phyloP scores from a whole-genome alignment of 2,113 vertebrate species.

The Anseranas semipalmata region DNA sequence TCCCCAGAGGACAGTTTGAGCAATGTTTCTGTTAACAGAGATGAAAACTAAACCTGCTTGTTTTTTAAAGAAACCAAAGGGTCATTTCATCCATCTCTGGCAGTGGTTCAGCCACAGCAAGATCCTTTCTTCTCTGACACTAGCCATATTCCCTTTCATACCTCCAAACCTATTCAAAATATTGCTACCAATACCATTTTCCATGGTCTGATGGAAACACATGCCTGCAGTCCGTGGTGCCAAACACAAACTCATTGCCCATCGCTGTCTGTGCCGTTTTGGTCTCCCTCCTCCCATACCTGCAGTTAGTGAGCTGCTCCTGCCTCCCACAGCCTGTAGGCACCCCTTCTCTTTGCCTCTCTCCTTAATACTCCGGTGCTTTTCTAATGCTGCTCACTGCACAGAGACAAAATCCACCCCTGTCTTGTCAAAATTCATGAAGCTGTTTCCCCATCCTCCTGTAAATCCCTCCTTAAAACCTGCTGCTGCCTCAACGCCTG shows the following conservation, averaged over 20 bases:
- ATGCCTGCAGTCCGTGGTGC: rapidly evolving
- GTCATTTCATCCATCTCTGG: rapidly evolving
- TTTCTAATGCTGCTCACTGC: not conserved
- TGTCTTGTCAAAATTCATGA: constrained; percentile 33
- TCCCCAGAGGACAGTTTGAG: not conserved
- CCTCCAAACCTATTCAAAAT: not conserved
- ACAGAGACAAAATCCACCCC: not conserved
- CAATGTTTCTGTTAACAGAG: not conserved
- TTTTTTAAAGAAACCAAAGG: not conserved
- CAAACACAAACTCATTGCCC: not conserved
- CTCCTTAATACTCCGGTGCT: not conserved
- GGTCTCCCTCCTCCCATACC: not conserved
- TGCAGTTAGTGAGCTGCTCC: not conserved
- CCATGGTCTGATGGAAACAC: rapidly evolving
- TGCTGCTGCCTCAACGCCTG: not conserved
- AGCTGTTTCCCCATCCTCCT: not conserved
- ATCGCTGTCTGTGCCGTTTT: not conserved
- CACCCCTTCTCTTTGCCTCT: not conserved
- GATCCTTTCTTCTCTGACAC: not conserved
- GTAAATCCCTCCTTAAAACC: constrained; percentile 28
- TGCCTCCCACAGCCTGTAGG: not conserved
- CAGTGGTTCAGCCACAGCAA: not conserved
- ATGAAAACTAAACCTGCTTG: not conserved
- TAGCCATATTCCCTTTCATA: not conserved
- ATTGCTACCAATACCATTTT: not conserved